Base-by-base conservation (phyloP, 2,888 invertebrate species). In the Platypus cylindrus region DNA sequence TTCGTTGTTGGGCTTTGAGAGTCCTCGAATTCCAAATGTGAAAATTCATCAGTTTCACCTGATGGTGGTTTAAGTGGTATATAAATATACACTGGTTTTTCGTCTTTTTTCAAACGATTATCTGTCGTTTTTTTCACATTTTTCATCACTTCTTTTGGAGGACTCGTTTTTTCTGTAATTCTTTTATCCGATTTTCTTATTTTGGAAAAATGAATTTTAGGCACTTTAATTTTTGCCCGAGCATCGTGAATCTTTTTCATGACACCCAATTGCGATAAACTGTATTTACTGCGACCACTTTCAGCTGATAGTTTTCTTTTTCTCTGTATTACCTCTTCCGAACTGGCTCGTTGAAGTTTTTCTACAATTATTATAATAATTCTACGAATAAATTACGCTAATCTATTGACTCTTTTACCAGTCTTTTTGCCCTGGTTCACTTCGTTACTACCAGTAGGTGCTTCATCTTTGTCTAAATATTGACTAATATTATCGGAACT, bases 401-500 rank as follows among this genome's bases (percentile, higher is more conserved):
- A 16, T 13, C 7, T 28, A 34, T 28, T 13, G 15, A 16, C 12
- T 9, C 18, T 30, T 8, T n/a, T 22, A 8, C 14, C 15, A 16
- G n/a, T 11, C 15, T 7, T 30, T 22, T 15, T 15, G 23, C 16
- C 22, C 3, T 30, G 5, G 9, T 30, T 16, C 15, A 9, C 12
- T 17, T 18, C 12, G 20, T 12, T 5, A 26, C 24, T 31, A 22
- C 31, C 15, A 27, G 31, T 24, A 36, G 25, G 24, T 12, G 26
- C 27, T 20, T 58, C 56, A 23, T 60, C 62, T 45, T 56, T 60
- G 34, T 62, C 62, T 37, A 62, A 46, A 49, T 60, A 61, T 45
- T 62, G 60, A 40, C 61, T 61, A 15, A 62, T 55, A 37, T 60
- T 58, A 36, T 60, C 60, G 1, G 59, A 60, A 46, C 58, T 59